Base-by-base conservation (phyloP, 2,888 invertebrate genomes). In the Epinotia bilunana region DNA sequence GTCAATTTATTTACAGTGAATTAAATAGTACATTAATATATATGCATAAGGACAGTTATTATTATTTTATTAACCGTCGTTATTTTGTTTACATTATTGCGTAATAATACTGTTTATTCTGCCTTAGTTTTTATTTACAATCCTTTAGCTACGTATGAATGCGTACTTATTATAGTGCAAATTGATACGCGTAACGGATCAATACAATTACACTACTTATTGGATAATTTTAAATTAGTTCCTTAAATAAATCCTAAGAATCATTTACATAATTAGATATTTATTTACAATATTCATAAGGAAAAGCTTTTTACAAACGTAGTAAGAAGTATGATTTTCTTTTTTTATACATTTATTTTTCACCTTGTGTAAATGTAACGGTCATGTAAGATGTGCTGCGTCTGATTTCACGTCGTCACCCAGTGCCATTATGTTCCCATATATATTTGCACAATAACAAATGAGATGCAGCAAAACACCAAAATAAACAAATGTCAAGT, bases 21-120 rank as follows among this genome's bases (percentile, higher is more conserved):
- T 20, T 67, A 57, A 53, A 13, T 20, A 72, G 63, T 55, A 39
- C 64, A 69, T 78, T 80, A 80, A 82, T 85, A 83, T 83, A 83
- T 82, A 78, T 77, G 33, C 77, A 79, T 84, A 83, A 82, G 78
- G 84, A 85, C 85, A 84, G 71, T 64, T 55, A 73, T 58, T 74
- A 46, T 58, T 28, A 74, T 74, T 78, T 74, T 78, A 82, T 77
- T 79, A 79, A 18, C 0, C 69, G 7, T 61, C 49, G 20, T n/a
- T n/a, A 60, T 28, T 70, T 18, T 16, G 23, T 16, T 58, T 58
- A 58, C 2, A 6, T 46, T 61, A n/a, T n/a, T 49, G 49, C 3
- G 28, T 70, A 61, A 60, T 74, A 74, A 74, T 74, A 74, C 74
- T 74, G 74, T 58, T 70, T 64, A 60, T 64, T 57, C 33, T 43